Evolutionary conservation across 1,140 invertebrate genomes (phyloP).

Genomic region (Drosophila tsacasi): DNA sequence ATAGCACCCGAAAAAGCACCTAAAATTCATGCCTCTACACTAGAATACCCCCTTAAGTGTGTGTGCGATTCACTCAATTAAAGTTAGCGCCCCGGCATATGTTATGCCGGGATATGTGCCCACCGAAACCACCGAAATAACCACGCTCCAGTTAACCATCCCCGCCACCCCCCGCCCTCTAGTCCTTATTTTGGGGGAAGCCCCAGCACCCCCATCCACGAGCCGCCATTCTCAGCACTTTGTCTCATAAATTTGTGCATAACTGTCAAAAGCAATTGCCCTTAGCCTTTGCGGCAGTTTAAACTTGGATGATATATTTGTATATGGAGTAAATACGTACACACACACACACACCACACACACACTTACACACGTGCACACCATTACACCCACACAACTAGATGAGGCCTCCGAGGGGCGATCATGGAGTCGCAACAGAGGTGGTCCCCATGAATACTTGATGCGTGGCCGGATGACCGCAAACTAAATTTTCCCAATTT

Average conservation of each 20-base stretch:
- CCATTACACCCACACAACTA: constrained; percentile 23
- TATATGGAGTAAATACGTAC: constrained; percentile 61
- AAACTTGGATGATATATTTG: constrained; percentile 83
- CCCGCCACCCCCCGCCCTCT: neutral
- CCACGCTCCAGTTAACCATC: constrained; percentile 13
- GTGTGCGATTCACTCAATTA: constrained; percentile 70
- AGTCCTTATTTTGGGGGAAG: neutral
- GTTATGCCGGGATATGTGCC: constrained; percentile 16
- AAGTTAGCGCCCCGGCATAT: constrained; percentile 56
- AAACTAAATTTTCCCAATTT: constrained; percentile 53
- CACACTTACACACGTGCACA: constrained; percentile 15
- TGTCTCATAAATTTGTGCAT: constrained; percentile 82
- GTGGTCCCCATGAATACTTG: constrained; percentile 45
- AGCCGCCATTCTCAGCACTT: constrained; percentile 62
- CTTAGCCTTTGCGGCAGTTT: constrained; percentile 82
- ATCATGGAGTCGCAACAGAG: constrained; percentile 17
- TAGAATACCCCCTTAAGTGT: too few species aligned
- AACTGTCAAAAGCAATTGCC: constrained; percentile 83
- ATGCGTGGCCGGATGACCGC: constrained; percentile 33
- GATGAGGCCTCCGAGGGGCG: constrained; percentile 39
- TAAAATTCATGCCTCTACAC: too few species aligned
- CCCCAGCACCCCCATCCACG: neutral
- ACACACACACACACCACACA: neutral
- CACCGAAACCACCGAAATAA: constrained; percentile 35
- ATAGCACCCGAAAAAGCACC: too few species aligned